Percentiles rank a stretch among this genome's conserved stretches.
Conservation (phyloP, 1,140 invertebrate species). For the Berghia stephanieae region DNA sequence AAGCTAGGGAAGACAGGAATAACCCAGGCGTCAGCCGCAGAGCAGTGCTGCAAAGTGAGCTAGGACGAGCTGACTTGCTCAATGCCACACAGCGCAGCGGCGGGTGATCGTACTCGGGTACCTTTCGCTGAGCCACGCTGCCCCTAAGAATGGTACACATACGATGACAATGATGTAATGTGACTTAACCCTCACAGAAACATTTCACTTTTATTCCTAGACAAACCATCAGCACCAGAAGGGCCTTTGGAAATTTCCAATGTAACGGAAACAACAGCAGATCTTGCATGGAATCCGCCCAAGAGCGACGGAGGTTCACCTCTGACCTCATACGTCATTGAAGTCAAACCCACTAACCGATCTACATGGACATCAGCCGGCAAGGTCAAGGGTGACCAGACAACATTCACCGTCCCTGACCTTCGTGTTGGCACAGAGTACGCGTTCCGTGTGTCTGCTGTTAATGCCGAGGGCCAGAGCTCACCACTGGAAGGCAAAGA, state of each 20-base stretch:
- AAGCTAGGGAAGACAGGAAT: too few species aligned
- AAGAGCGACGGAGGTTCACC: slow-evolving; percentile 56
- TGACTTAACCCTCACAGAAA: too few species aligned
- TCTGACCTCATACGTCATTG: slow-evolving; percentile 58
- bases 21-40: too few species aligned
- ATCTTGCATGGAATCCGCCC: slow-evolving; percentile 58
- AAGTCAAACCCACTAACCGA: slow-evolving; percentile 71
- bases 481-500: slow-evolving; percentile 85
- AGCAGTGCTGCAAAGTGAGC: too few species aligned
- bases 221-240: too few species aligned
- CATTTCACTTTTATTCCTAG: too few species aligned
- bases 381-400: slow-evolving; percentile 67
- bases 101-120: too few species aligned
- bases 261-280: slow-evolving; percentile 43
- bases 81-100: too few species aligned
- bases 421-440: slow-evolving; percentile 49
- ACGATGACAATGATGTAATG: too few species aligned
- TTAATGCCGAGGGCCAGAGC: slow-evolving; percentile 93
- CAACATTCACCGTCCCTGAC: slow-evolving; percentile 43
- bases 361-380: slow-evolving; percentile 88
- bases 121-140: too few species aligned
- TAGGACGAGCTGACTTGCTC: too few species aligned
- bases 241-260: slow-evolving; percentile 46
- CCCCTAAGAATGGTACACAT: too few species aligned
- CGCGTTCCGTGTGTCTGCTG: slow-evolving; percentile 70